Conservation (phyloP, 2,888 invertebrate genomes). For the Blera fallax region DNA sequence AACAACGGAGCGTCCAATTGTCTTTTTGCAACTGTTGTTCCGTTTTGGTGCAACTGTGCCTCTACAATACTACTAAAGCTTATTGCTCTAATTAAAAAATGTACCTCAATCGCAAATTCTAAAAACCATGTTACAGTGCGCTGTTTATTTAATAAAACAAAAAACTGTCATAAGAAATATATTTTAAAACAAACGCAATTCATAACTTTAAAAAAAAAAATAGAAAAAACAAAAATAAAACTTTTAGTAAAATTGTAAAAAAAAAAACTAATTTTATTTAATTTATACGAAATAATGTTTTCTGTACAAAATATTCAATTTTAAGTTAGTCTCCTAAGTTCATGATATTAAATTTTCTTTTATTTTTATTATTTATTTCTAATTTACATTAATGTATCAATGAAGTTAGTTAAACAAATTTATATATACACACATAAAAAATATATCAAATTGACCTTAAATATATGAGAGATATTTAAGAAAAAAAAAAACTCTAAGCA, state of each 20-base stretch:
- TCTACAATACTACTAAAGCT: slow-evolving; percentile 50
- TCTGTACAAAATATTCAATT: slow-evolving; percentile 65
- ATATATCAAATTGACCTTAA: slow-evolving; percentile 47
- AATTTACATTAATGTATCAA: slow-evolving; percentile 22
- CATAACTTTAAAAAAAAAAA: slow-evolving; percentile 65
- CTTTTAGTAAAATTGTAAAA: slow-evolving; percentile 63
- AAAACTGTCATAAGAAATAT: slow-evolving; percentile 66
- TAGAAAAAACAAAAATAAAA: too few relatives aligned
- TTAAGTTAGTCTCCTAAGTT: slow-evolving; percentile 75
- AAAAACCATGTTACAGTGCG: slow-evolving; percentile 40
- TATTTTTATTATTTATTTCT: slow-evolving; percentile 46
- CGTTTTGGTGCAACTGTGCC: slow-evolving; percentile 80
- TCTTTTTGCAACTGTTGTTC: slow-evolving; percentile 82
- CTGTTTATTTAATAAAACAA: slow-evolving; percentile 27
- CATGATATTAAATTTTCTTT: slow-evolving; percentile 74
- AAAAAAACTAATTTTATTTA: slow-evolving; percentile 61
- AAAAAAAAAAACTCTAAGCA: slow-evolving; percentile 46
- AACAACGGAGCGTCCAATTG: slow-evolving; percentile 82
- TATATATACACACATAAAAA: slow-evolving; percentile 2
- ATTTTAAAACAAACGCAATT: slow-evolving; percentile 40
- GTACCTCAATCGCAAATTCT: slow-evolving; percentile 65
- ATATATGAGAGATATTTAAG: slow-evolving; percentile 59
- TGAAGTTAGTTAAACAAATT: slow-evolving; percentile 42
- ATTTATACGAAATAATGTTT: slow-evolving; percentile 58
- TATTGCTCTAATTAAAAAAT: slow-evolving; percentile 69